Evolutionary conservation across 1,140 invertebrate species (phyloP).

Genomic region (Temnothorax nylanderi): DNA sequence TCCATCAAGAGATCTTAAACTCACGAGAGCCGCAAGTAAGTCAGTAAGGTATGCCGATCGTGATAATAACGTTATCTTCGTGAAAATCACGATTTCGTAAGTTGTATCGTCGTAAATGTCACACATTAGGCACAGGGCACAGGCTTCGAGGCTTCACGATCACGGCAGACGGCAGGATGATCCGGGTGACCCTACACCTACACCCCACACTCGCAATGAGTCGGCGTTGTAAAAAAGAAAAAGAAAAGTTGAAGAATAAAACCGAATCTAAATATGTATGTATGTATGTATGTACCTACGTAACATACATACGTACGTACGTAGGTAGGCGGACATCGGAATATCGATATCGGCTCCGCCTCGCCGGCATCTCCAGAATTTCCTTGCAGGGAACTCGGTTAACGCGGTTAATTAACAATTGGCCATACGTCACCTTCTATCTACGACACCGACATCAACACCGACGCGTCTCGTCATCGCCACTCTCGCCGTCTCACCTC

Average conservation of each 20-base stretch:
- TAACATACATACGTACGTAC: too few species aligned
- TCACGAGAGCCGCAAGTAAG: not conserved
- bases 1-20: constrained; percentile 7
- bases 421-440: constrained; percentile 22
- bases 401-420: constrained; percentile 12
- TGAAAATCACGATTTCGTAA: constrained; percentile 32
- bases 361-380: not conserved
- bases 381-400: constrained; percentile 16
- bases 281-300: too few species aligned
- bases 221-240: not conserved
- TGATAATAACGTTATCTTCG: constrained; percentile 12
- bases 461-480: too few species aligned
- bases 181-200: not conserved
- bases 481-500: too few species aligned
- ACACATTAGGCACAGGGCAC: not conserved
- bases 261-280: constrained; percentile 46
- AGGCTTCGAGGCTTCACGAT: not conserved
- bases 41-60: not conserved
- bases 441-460: not conserved
- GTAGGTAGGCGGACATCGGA: not conserved
- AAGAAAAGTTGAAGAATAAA: not conserved
- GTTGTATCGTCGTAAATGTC: constrained; percentile 1
- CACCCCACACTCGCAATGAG: not conserved
- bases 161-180: not conserved
- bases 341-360: not conserved